These are phyloP conservation scores for Aphaenogaster floridana DNA, from an alignment of 1,140 invertebrate species.

Conservation along the genomic window DNA sequence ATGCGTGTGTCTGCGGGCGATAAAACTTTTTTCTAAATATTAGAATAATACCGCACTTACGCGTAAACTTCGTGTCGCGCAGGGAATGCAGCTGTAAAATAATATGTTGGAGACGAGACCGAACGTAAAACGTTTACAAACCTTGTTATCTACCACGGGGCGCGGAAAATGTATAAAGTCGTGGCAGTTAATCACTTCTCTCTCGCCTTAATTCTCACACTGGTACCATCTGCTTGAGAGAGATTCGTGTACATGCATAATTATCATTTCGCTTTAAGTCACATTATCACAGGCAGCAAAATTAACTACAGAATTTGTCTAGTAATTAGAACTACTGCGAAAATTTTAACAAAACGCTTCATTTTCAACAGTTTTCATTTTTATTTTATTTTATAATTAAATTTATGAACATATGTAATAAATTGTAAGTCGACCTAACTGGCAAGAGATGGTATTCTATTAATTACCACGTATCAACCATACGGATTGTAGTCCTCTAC, in stretches of 20 bases:
- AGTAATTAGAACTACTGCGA: background rate
- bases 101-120: constrained; percentile 9
- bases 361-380: background rate
- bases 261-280: background rate
- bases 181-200: constrained; percentile 44
- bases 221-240: background rate
- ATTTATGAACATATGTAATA: no score
- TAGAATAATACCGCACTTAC: constrained; percentile 35
- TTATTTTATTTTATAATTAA: background rate
- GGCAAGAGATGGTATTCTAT: no score
- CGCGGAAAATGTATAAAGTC: constrained; percentile 30
- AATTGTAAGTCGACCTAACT: no score
- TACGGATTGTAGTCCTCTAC: no score
- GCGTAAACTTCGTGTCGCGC: constrained; percentile 2
- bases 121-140: constrained; percentile 40
- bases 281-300: background rate
- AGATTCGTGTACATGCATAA: background rate
- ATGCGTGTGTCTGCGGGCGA: background rate
- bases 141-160: constrained; percentile 1
- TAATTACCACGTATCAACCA: no score
- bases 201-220: background rate
- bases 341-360: background rate
- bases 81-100: constrained; percentile 20
- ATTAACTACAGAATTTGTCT: background rate
- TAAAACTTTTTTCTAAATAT: constrained; percentile 46